Evolutionary conservation across 2,888 invertebrate species (phyloP), one percentile per base, ranked within the genome.

Genomic region (Trissolcus japonicus): DNA sequence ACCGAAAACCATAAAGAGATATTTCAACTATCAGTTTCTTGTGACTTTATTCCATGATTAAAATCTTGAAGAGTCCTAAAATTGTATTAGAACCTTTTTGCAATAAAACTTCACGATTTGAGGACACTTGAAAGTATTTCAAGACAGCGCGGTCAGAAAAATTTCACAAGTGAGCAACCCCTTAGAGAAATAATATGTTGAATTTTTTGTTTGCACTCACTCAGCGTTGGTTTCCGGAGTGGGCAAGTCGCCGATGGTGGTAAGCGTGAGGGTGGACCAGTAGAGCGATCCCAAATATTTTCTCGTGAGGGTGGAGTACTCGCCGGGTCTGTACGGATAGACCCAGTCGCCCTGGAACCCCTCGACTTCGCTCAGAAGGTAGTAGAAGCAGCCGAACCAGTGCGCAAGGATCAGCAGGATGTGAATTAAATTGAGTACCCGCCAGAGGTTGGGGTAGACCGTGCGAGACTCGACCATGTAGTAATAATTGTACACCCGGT

Each of bases 301-400:
- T 84, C 98, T 92, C 6, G 96, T 95, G 69, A 98, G 91, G 0
- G 96, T 95, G 1, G 96, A 95, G 89, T 96, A 97, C 88, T 95
- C 96, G 3, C 96, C 96, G 53, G 95, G 94, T 82, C 95, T 91
- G 89, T 95, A 94, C 0, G 96, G 96, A 89, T 96, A 96, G 4
- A 95, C 95, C 96, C 96, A 96, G 88, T 95, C 96, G 51, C 96
- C 96, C 93, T 95, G 90, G 89, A 96, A 96, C 17, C 94, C 95
- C 89, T 97, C 96, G 72, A 95, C 95, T 88, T 98, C 96, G 6
- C 97, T 97, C 68, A 98, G 92, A 85, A 98, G 91, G 90, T 95
- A 98, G 91, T 98, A 98, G 91, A 98, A 98, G 90, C 98, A 98
- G 68, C 98, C 98, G 89, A 98, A 98, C 98, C 98, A 98, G 89